A percentile compares a stretch with the other conserved stretches of the same genome.
Evolutionary conservation across 2,888 invertebrate species (phyloP).

Genomic region (Acanthosepion esculentum): DNA sequence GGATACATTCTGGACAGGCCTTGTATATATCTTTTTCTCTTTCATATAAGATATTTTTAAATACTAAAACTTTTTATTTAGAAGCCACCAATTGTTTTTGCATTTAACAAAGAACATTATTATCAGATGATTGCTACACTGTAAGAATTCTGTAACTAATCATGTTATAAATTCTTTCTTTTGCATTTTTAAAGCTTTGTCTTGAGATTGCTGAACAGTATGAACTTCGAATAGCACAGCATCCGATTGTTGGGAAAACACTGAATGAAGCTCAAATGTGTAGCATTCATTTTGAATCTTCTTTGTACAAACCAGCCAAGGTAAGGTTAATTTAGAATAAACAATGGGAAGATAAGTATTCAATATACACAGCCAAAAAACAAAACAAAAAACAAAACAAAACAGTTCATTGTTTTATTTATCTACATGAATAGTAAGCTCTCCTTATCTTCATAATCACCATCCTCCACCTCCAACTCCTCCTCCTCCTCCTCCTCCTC

Average conservation of each 20-base stretch:
- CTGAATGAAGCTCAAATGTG: slow-evolving; percentile 65
- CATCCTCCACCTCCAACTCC: no score
- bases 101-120: no score
- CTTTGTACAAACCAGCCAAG: slow-evolving; percentile 64
- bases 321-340: slow-evolving; percentile 55
- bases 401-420: no score
- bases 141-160: not conserved
- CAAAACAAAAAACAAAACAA: no score
- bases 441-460: no score
- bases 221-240: slow-evolving; percentile 56
- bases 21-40: no score
- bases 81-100: not conserved
- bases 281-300: slow-evolving; percentile 64
- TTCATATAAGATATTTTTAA: not conserved
- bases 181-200: slow-evolving; percentile 50
- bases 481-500: no score
- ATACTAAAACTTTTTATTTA: not conserved
- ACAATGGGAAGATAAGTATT: no score
- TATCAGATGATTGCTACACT: no score
- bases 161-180: not conserved
- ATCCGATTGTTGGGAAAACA: slow-evolving; percentile 59
- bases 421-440: no score
- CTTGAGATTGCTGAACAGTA: slow-evolving; percentile 54
- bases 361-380: no score
- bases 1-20: no score